Evolutionary conservation across 2,797 vertebrate genomes (phyloP).

Genomic region (Vireo griseus): DNA sequence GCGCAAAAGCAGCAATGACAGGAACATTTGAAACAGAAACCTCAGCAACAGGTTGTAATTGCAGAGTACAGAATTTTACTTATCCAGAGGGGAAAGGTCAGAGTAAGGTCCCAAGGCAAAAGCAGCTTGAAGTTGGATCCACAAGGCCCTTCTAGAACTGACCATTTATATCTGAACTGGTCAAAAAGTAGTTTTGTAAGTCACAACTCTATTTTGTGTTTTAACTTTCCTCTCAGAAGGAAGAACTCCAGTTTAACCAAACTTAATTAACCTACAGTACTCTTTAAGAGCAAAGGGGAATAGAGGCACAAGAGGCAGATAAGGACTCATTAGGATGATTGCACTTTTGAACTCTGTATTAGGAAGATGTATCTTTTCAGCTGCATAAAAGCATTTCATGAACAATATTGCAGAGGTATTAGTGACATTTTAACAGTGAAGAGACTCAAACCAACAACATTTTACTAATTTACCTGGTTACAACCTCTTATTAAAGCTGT

Average conservation of each 20-base stretch:
- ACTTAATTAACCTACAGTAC: background rate
- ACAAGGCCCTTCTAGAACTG: background rate
- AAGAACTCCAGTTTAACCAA: background rate
- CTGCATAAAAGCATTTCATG: background rate
- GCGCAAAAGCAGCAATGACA: background rate
- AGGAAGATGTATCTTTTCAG: background rate
- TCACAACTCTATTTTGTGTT: background rate
- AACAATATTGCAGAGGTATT: background rate
- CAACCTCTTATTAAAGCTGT: conserved; percentile 56
- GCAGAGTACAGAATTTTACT: background rate
- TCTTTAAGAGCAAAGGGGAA: background rate
- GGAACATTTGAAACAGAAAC: background rate
- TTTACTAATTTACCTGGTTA: conserved; percentile 49
- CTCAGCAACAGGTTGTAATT: background rate
- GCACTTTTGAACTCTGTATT: background rate
- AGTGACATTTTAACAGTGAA: conserved; percentile 11
- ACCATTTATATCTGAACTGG: background rate
- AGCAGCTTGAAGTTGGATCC: background rate
- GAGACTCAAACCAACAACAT: conserved; percentile 37
- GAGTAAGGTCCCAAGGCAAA: background rate
- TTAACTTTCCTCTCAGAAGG: background rate
- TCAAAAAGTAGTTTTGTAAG: background rate
- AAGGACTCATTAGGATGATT: background rate
- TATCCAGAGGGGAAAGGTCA: background rate
- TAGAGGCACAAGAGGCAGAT: background rate